Conservation (phyloP, 2,113 vertebrate genomes). For the Vombatus ursinus region DNA sequence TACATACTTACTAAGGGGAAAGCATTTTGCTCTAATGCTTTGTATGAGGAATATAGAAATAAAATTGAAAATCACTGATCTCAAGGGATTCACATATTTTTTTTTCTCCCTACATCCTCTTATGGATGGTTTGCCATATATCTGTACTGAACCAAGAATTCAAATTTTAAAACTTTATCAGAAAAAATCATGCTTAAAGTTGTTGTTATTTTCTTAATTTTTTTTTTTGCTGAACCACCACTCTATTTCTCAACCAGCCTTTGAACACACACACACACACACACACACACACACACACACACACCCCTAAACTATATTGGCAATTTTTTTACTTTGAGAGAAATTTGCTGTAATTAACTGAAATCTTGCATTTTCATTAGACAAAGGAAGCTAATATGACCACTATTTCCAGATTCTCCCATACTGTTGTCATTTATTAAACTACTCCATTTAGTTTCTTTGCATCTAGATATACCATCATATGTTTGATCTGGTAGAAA, state of each 20-base stretch:
- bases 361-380: too few species aligned
- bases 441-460: neutral
- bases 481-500: neutral
- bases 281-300: too few species aligned
- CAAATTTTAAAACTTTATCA: neutral
- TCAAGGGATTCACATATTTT: neutral
- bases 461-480: neutral
- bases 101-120: neutral
- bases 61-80: neutral
- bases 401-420: neutral
- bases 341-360: too few species aligned
- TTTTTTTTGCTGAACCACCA: neutral
- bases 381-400: too few species aligned
- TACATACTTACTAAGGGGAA: neutral
- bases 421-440: neutral
- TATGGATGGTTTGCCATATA: neutral
- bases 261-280: neutral
- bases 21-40: neutral
- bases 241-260: too few species aligned
- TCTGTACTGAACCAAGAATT: too few species aligned
- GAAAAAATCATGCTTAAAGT: neutral
- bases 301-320: too few species aligned
- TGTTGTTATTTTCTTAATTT: neutral
- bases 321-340: too few species aligned
- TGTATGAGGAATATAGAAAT: neutral